Evolutionary conservation across 2,113 vertebrate species (phyloP).

Genomic region (Propithecus coquereli): DNA sequence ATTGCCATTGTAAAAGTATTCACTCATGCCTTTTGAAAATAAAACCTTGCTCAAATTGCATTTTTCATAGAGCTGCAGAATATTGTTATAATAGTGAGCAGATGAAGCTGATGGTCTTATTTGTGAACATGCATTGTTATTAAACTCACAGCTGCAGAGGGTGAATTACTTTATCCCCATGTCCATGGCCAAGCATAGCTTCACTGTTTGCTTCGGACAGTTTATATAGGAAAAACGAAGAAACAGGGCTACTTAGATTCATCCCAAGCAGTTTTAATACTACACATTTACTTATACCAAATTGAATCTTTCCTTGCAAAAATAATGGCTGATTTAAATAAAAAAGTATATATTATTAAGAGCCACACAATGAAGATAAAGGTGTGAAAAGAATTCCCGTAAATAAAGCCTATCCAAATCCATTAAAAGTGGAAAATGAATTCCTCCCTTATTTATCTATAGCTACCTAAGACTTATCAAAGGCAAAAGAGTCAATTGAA

Average conservation of each 20-base stretch:
- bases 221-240: neutral
- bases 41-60: neutral
- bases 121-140: neutral
- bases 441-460: neutral
- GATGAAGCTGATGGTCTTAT: neutral
- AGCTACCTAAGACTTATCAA: neutral
- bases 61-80: neutral
- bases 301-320: neutral
- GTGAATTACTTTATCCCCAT: neutral
- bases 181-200: neutral
- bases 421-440: neutral
- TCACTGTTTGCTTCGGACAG: neutral
- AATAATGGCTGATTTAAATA: neutral
- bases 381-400: neutral
- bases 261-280: neutral
- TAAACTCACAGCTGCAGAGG: neutral
- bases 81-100: neutral
- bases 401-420: neutral
- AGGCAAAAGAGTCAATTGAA: neutral
- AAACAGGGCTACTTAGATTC: neutral
- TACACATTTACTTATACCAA: neutral
- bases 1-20: neutral
- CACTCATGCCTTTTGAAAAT: neutral
- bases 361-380: neutral
- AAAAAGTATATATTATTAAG: neutral